Conservation (phyloP, 2,888 invertebrate species). For the Xestia sexstrigata region DNA sequence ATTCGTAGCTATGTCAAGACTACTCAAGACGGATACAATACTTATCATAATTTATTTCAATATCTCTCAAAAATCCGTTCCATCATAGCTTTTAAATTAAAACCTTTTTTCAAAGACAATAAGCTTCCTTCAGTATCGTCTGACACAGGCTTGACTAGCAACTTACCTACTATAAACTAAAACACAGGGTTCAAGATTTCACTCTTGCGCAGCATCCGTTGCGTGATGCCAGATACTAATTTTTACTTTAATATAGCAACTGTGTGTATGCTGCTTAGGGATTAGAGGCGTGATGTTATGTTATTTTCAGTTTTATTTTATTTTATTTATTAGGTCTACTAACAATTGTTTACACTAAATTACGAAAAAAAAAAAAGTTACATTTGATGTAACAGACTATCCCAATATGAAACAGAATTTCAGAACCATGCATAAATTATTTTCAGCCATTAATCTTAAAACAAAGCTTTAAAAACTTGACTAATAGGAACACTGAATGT, state of each 20-base stretch:
- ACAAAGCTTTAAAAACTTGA: neutral
- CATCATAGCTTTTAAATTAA: neutral
- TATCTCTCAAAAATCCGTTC: no score
- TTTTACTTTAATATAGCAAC: constrained; percentile 52
- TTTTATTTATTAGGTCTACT: neutral
- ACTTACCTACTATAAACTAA: neutral
- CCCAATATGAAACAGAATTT: no score
- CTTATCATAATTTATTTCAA: neutral
- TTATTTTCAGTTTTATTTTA: neutral
- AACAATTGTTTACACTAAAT: no score
- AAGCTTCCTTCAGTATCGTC: neutral
- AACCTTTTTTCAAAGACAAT: neutral
- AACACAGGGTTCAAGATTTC: constrained; percentile 35
- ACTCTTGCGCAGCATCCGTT: constrained; percentile 53
- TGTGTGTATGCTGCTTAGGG: constrained; percentile 24
- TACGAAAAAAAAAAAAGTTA: no score
- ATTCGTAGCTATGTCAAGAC: neutral
- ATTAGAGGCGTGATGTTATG: no score
- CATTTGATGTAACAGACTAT: no score
- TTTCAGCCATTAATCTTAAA: no score
- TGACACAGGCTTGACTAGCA: neutral
- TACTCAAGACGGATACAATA: neutral
- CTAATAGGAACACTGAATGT: neutral
- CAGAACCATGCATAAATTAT: no score
- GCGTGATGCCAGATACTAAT: constrained; percentile 50